A percentile compares a stretch with the other conserved stretches of the same genome.
These are phyloP conservation scores for Metopolophium dirhodum DNA, from an alignment of 1,140 invertebrate species.

Conservation along the genomic window DNA sequence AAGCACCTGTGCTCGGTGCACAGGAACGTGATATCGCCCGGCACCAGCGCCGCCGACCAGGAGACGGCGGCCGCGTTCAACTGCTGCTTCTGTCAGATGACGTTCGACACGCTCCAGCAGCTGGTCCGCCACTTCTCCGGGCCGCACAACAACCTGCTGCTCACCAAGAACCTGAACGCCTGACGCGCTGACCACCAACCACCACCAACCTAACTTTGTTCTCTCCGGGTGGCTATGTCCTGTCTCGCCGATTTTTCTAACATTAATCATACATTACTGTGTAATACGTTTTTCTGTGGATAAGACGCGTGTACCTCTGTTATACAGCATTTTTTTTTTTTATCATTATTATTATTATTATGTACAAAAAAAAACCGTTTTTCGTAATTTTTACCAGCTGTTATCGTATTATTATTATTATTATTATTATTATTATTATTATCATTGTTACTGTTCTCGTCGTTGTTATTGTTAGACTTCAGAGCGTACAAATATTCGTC, in stretches of 20 bases:
- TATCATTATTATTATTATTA: background rate
- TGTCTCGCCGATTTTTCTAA: background rate
- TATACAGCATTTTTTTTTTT: background rate
- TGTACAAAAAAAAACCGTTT: background rate
- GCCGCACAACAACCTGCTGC: conserved; percentile 82
- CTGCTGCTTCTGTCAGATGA: conserved; percentile 84
- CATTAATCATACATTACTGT: background rate
- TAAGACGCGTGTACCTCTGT: background rate
- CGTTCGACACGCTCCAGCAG: conserved; percentile 82
- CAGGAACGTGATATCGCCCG: conserved; percentile 80
- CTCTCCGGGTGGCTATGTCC: background rate
- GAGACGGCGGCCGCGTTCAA: conserved; percentile 70
- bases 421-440: background rate
- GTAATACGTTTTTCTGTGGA: background rate
- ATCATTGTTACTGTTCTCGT: background rate
- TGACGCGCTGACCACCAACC: background rate
- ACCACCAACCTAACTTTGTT: background rate
- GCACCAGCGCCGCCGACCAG: conserved; percentile 70
- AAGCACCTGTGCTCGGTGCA: conserved; percentile 87
- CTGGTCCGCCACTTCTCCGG: conserved; percentile 83
- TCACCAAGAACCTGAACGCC: conserved; percentile 82
- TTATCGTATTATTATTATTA: conserved; percentile 16
- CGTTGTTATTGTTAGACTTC: background rate
- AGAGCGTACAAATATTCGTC: background rate
- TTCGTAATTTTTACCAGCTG: background rate